Base-by-base conservation (phyloP, 2,888 invertebrate species). In the Andricus curvator region DNA sequence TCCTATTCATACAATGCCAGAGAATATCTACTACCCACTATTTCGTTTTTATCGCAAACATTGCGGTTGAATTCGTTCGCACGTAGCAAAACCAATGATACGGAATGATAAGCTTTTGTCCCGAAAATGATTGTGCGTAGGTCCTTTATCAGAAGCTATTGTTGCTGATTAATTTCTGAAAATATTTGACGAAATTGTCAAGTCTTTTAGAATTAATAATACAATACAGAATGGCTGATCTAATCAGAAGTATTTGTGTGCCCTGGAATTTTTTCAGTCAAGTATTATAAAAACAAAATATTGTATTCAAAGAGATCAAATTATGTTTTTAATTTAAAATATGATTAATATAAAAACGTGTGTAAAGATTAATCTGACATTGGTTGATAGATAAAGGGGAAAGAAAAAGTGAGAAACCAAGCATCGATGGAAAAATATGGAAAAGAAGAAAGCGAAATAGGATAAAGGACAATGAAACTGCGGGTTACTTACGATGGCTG, bases 401-500 rank as follows among this genome's bases (percentile, higher is more conserved):
- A 56, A 33, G 51, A 56, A 51, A 48, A 29, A 33, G 33, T 37
- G 33, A 15, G n/a, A 76, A 76, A 76, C 4, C 15, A 29, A 76
- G 29, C 37, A 56, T 56, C 51, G 33, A 37, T 44, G 22, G 25
- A 25, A 62, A 62, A 62, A 62, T 22, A 60, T 62, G n/a, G 4
- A 17, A 62, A 25, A 15, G 5, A 1, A 15, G 62, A 62, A 25
- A 62, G 13, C 25, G 22, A 25, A 13, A 62, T 62, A 25, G n/a
- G 56, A 22, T 60, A 25, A 62, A 62, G 6, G 15, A 62, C 25
- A 62, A 62, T 5, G 25, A 25, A 68, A 68, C n/a, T 44, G 44
- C 4, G 25, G 62, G 60, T 67, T 81, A 90, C 92, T 91, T 82
- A 92, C 92, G 88, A 51, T 88, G 88, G 79, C 89, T 90, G 67